Evolutionary conservation across 2,888 invertebrate species (phyloP), one percentile per base, ranked within the genome.

Genomic region (Oscheius sp.): DNA sequence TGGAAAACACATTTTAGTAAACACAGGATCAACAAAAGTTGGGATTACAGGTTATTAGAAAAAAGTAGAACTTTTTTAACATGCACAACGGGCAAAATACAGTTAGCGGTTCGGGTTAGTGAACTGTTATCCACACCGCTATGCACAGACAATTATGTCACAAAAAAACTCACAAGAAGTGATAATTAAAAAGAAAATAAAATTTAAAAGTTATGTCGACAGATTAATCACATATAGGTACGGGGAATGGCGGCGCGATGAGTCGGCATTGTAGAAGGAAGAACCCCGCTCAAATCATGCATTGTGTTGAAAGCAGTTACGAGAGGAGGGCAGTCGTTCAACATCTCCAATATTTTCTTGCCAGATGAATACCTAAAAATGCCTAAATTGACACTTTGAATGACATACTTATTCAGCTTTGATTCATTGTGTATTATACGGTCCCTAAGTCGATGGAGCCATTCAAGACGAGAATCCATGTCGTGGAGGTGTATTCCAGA

Each of bases 361-460:
- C 74, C 74, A 6, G 74, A 74, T 21, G 74, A 74, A 35, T 74
- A 73, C n/a, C 73, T 68, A 25, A 21, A 72, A 18, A 56, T 41
- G 2, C 46, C 16, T 35, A 9, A 56, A 35, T 41, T 43, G 29
- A 13, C 49, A 25, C 35, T n/a, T 6, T 16, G 21, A 21, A 49
- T 7, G 3, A 55, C 69, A 35, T 55, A 70, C 70, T 70, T 70
- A 27, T 59, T 21, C 23, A 59, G 61, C 49, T 52, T 58, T n/a
- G 23, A 9, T 29, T 49, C 64, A 56, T 70, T 69, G 6, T 53
- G 29, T 12, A 7, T 7, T 52, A 75, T 75, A 3, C 59, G 59
- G 13, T 52, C 21, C 6, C 21, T 29, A n/a, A 72, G 55, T 12
- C 72, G 58, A 3, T 29, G 23, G 5, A 64, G 27, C 68, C 69